phyloP scores from a whole-genome alignment of 2,113 vertebrate genomes.

The Bos taurus region DNA sequence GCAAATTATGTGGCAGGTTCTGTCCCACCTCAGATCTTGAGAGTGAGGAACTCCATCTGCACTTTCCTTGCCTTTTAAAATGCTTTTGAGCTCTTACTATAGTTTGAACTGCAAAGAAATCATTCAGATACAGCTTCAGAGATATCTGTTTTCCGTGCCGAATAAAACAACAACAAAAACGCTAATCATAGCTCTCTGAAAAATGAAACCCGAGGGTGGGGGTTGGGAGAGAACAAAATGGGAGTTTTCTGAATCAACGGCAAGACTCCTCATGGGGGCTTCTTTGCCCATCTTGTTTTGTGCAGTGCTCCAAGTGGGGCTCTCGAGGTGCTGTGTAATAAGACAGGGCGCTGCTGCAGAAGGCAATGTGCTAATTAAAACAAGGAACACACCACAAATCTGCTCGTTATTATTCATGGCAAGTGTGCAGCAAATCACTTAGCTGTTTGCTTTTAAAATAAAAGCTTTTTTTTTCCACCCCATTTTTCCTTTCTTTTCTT shows the following conservation, averaged over 20 bases:
- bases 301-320: slow-evolving; percentile 21
- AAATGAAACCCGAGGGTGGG: accelerated
- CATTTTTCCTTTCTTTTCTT: not conserved
- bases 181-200: not conserved
- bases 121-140: not conserved
- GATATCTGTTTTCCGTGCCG: not conserved
- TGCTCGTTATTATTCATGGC: slow-evolving; percentile 74
- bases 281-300: slow-evolving; percentile 24
- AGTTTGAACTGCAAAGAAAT: not conserved
- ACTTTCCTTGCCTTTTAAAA: not conserved
- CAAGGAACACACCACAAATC: slow-evolving; percentile 48
- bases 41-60: accelerated
- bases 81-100: not conserved
- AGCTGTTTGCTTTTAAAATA: slow-evolving; percentile 76
- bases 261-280: not conserved
- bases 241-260: not conserved
- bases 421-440: slow-evolving; percentile 73
- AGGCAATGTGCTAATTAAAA: slow-evolving; percentile 74
- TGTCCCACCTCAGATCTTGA: not conserved
- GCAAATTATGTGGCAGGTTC: not conserved
- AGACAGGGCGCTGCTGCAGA: slow-evolving; percentile 36
- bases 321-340: slow-evolving; percentile 30
- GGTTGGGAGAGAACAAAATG: not conserved
- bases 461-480: slow-evolving; percentile 52
- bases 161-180: not conserved